A percentile compares a stretch with the other conserved stretches of the same genome.
phyloP scores from a whole-genome alignment of 2,888 invertebrate genomes.

The Bombylius major region DNA sequence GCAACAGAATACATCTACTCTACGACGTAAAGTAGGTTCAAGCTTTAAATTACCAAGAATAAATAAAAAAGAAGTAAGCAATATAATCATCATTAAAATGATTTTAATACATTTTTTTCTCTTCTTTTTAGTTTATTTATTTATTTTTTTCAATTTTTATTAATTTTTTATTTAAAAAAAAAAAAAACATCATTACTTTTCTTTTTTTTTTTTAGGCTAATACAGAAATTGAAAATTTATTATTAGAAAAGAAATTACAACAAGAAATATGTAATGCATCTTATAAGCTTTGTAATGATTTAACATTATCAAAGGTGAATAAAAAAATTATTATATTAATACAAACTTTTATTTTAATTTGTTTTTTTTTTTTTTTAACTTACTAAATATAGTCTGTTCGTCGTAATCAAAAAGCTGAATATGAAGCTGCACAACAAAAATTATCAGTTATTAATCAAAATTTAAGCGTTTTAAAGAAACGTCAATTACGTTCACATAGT shows the following conservation, averaged over 20 bases:
- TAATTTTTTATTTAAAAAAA: too few relatives aligned
- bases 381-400: slow-evolving; percentile 10
- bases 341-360: background rate
- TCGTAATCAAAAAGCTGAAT: slow-evolving; percentile 17
- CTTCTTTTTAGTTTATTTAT: too few relatives aligned
- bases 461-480: slow-evolving; percentile 14
- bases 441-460: slow-evolving; percentile 19
- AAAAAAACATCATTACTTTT: background rate
- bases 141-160: too few relatives aligned
- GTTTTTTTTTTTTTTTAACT: background rate
- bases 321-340: background rate
- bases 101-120: too few relatives aligned
- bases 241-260: slow-evolving; percentile 15
- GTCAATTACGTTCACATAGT: slow-evolving; percentile 10
- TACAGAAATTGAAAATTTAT: slow-evolving; percentile 14
- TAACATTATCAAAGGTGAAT: slow-evolving; percentile 5
- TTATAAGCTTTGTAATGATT: slow-evolving; percentile 13
- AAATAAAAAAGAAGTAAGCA: slow-evolving; percentile 4
- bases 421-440: slow-evolving; percentile 19
- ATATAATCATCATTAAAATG: background rate
- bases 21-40: slow-evolving; percentile 25
- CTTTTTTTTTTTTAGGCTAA: background rate
- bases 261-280: slow-evolving; percentile 14
- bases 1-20: slow-evolving; percentile 1
- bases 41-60: slow-evolving; percentile 16